Percentiles rank a stretch among this genome's conserved stretches.
Evolutionary conservation across 2,888 invertebrate species (phyloP).

Genomic region (Drosophila acutilabella): DNA sequence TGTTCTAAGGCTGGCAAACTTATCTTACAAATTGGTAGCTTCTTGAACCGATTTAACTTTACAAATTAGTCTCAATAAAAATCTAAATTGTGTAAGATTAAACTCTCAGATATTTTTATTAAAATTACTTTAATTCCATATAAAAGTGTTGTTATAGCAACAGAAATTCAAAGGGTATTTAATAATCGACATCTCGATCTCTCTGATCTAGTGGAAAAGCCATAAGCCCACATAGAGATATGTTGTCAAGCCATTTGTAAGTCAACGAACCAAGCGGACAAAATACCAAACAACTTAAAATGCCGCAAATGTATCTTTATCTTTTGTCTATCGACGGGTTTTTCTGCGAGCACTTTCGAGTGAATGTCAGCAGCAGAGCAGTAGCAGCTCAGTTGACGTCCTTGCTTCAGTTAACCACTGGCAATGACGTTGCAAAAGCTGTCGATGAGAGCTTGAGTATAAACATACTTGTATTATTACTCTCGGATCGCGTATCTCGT

Average conservation of each 20-base stretch:
- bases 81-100: no score
- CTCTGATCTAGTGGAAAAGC: conserved; percentile 12
- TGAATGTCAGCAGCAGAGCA: conserved; percentile 59
- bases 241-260: conserved; percentile 53
- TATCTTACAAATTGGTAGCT: background rate
- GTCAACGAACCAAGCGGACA: conserved; percentile 71
- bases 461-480: conserved; percentile 22
- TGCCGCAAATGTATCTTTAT: conserved; percentile 42
- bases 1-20: background rate
- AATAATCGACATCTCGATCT: background rate
- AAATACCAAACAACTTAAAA: conserved; percentile 27
- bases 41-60: no score
- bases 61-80: no score
- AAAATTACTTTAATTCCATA: no score
- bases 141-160: background rate
- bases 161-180: background rate
- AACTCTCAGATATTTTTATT: no score
- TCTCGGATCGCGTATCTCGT: background rate
- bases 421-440: conserved; percentile 68
- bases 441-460: conserved; percentile 36
- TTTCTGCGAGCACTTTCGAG: conserved; percentile 41
- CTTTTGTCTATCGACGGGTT: conserved; percentile 47
- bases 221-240: conserved; percentile 11
- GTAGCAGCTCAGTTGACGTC: conserved; percentile 49
- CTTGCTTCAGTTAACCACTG: conserved; percentile 70